These are phyloP conservation scores for Sycophaga agraensis DNA, from an alignment of 1,140 invertebrate species.

Conservation along the genomic window DNA sequence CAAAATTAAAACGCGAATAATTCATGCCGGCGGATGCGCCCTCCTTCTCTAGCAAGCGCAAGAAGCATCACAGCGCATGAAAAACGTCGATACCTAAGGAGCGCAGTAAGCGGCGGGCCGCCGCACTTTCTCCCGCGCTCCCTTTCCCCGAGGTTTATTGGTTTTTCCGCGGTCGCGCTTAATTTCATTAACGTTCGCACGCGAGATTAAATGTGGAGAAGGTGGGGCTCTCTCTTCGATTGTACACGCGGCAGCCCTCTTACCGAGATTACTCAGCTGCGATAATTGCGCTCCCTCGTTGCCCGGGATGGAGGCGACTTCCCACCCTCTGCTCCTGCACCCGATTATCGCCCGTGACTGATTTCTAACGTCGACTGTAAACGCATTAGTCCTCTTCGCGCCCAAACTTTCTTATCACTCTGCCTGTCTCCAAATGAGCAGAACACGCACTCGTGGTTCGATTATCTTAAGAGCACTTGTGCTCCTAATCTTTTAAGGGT, in stretches of 20 bases:
- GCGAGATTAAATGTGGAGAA: neutral
- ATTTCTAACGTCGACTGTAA: neutral
- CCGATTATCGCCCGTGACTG: neutral
- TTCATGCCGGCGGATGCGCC: neutral
- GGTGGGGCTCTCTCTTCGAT: too few relatives aligned
- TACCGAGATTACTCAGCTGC: too few relatives aligned
- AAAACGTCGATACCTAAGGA: too few relatives aligned
- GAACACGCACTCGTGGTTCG: neutral
- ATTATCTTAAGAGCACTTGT: constrained; percentile 15
- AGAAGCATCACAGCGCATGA: too few relatives aligned
- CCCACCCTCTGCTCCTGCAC: neutral
- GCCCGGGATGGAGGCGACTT: too few relatives aligned
- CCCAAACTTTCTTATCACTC: too few relatives aligned
- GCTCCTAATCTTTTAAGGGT: too few relatives aligned
- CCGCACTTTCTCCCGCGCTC: neutral
- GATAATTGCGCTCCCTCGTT: neutral
- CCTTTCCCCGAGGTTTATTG: neutral
- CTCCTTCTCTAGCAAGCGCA: too few relatives aligned
- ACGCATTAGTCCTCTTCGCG: neutral
- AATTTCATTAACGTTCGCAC: constrained; percentile 9
- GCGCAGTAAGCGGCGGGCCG: too few relatives aligned
- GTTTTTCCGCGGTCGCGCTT: neutral
- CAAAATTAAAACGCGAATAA: constrained; percentile 10
- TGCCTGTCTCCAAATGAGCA: too few relatives aligned
- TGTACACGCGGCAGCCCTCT: too few relatives aligned